phyloP scores from a whole-genome alignment of 2,797 vertebrate species.

The Adelosebastes latens region DNA sequence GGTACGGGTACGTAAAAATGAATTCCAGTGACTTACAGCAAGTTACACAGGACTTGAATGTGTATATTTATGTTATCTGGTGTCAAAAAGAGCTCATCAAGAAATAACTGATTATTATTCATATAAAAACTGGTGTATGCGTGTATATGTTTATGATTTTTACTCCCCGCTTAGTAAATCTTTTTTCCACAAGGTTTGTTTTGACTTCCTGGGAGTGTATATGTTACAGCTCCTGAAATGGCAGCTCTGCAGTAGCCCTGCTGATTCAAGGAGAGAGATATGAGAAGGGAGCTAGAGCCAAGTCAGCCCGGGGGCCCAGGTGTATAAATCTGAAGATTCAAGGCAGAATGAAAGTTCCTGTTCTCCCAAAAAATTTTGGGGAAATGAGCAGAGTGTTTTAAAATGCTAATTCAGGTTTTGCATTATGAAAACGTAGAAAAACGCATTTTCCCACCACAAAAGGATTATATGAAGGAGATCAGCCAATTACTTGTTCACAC shows the following conservation, averaged over 20 bases:
- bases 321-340: background rate
- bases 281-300: background rate
- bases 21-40: background rate
- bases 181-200: background rate
- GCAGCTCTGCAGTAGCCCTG: background rate
- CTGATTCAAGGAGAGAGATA: conserved; percentile 6
- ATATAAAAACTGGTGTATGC: background rate
- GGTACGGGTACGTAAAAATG: background rate
- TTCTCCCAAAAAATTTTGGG: background rate
- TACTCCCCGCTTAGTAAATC: background rate
- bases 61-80: background rate
- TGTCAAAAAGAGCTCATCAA: background rate
- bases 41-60: background rate
- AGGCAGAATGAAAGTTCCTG: background rate
- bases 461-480: conserved; percentile 51
- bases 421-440: conserved; percentile 23
- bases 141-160: conserved; percentile 8
- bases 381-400: conserved; percentile 2
- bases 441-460: conserved; percentile 44
- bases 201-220: background rate
- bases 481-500: conserved; percentile 64
- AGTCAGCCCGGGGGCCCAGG: background rate
- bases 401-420: conserved; percentile 36
- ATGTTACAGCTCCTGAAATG: conserved; percentile 31
- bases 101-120: background rate